Evolutionary conservation across 2,797 vertebrate genomes (phyloP).

Genomic region (Mallotus villosus): DNA sequence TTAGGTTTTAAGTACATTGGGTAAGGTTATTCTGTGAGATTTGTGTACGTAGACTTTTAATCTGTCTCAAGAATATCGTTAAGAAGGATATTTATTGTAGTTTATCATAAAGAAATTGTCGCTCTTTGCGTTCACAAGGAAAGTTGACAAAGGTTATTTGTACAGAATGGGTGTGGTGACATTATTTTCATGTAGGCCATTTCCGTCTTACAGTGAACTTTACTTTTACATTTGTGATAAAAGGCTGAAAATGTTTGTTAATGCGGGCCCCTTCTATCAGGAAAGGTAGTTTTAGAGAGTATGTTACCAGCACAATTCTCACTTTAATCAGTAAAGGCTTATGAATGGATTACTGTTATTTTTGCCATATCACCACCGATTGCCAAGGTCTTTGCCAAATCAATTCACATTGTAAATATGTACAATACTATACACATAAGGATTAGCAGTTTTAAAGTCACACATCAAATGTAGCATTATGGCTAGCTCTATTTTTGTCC

Average conservation of each 20-base stretch:
- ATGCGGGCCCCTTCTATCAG: slow-evolving; percentile 52
- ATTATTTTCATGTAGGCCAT: background rate
- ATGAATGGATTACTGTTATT: no score
- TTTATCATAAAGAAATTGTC: no score
- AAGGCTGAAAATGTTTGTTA: slow-evolving; percentile 66
- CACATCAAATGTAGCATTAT: no score
- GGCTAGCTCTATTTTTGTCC: no score
- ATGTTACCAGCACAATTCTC: background rate
- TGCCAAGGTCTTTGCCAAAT: background rate
- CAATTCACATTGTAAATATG: no score
- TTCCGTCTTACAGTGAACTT: background rate
- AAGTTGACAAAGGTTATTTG: no score
- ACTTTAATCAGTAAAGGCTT: no score
- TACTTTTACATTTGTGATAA: slow-evolving; percentile 8
- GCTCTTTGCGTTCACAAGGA: no score
- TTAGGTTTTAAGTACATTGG: background rate
- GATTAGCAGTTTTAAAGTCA: no score
- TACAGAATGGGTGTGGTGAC: background rate
- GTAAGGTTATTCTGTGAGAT: background rate
- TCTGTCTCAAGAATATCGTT: background rate
- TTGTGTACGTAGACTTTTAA: background rate
- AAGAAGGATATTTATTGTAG: background rate
- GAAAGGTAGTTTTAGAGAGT: slow-evolving; percentile 52
- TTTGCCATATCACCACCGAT: background rate
- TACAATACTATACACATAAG: no score